phyloP scores from a whole-genome alignment of 2,888 invertebrate species.

The Drosophila setosimentum region DNA sequence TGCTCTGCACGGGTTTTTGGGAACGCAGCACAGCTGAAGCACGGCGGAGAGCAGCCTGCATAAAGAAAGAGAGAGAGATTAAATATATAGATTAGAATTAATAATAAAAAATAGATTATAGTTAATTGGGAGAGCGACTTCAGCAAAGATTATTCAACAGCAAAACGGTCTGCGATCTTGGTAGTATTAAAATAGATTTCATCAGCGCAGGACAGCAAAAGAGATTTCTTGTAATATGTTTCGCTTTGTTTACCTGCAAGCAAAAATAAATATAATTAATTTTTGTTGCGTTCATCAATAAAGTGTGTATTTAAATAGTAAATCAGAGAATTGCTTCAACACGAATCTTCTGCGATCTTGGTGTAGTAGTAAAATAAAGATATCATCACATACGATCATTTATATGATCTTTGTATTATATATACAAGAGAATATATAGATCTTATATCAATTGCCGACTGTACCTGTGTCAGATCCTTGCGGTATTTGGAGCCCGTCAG shows the following conservation, averaged over 20 bases:
- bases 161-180: conserved; percentile 50
- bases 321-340: conserved; percentile 80
- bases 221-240: background rate
- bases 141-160: conserved; percentile 40
- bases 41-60: conserved; percentile 93
- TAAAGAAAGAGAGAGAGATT: background rate
- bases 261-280: conserved; percentile 25
- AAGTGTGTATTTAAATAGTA: background rate
- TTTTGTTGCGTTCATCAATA: background rate
- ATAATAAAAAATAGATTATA: background rate
- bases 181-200: conserved; percentile 40
- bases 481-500: conserved; percentile 94
- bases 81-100: background rate
- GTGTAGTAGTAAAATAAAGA: conserved; percentile 68
- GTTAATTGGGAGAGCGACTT: background rate
- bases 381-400: conserved; percentile 53
- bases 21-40: conserved; percentile 97
- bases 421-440: conserved; percentile 27
- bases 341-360: conserved; percentile 86
- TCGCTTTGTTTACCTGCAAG: conserved; percentile 51
- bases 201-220: conserved; percentile 18
- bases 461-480: conserved; percentile 90
- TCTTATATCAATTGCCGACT: background rate
- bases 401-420: background rate
- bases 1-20: conserved; percentile 93